Conservation (phyloP, 2,113 vertebrate genomes). For the Aplodontia rufa region DNA sequence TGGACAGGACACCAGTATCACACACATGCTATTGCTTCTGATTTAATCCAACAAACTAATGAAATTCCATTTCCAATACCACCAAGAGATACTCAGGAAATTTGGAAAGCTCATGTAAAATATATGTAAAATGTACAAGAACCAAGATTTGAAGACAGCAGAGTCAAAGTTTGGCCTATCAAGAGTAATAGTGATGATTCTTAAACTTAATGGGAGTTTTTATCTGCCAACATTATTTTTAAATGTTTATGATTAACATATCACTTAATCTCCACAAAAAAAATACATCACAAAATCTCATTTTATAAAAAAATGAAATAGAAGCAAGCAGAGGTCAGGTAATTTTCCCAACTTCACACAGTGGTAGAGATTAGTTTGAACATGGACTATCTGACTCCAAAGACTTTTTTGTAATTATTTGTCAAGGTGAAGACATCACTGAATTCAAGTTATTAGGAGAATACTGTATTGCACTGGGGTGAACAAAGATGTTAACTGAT, state of each 20-base stretch:
- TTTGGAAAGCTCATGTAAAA: neutral
- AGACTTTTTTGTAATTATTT: neutral
- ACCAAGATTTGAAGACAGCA: neutral
- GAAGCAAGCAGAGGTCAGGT: neutral
- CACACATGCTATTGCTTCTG: neutral
- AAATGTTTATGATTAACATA: neutral
- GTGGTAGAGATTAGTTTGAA: neutral
- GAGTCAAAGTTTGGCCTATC: neutral
- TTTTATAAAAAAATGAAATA: neutral
- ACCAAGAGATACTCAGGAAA: neutral
- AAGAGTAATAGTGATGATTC: neutral
- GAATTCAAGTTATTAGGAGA: neutral
- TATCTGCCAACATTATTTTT: neutral
- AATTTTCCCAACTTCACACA: neutral
- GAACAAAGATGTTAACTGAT: neutral
- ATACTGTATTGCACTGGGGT: neutral
- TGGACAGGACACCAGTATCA: neutral
- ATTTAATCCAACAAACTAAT: neutral
- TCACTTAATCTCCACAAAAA: neutral
- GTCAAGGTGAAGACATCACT: neutral
- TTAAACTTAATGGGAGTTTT: neutral
- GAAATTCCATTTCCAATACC: neutral
- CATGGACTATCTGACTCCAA: neutral
- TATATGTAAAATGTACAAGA: neutral
- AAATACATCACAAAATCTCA: neutral